phyloP scores from a whole-genome alignment of 2,113 vertebrate species.

The Atherinomorus stipes region DNA sequence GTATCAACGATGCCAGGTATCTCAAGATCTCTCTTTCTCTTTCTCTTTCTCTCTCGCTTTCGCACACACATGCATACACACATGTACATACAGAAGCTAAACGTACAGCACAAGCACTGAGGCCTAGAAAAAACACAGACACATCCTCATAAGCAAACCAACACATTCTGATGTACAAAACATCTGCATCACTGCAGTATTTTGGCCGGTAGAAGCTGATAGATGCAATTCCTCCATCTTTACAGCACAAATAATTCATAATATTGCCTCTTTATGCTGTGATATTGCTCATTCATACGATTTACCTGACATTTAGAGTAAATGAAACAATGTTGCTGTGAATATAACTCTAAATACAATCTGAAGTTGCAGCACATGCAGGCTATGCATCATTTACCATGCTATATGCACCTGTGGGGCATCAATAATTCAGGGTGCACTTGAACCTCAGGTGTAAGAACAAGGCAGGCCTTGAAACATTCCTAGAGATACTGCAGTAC shows the following conservation, averaged over 20 bases:
- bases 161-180: slow-evolving; percentile 48
- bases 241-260: not conserved
- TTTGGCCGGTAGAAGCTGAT: slow-evolving; percentile 36
- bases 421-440: slow-evolving; percentile 75
- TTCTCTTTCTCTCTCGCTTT: slow-evolving; percentile 1
- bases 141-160: slow-evolving; percentile 25
- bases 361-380: slow-evolving; percentile 23
- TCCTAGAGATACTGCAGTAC: slow-evolving; percentile 54
- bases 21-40: slow-evolving; percentile 58
- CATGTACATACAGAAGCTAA: slow-evolving; percentile 17
- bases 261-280: slow-evolving; percentile 9
- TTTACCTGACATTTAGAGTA: not conserved
- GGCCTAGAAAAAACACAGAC: slow-evolving; percentile 14
- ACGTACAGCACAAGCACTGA: slow-evolving; percentile 21
- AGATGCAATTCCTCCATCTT: slow-evolving; percentile 26
- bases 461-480: slow-evolving; percentile 60
- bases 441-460: slow-evolving; percentile 68
- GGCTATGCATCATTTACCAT: slow-evolving; percentile 65
- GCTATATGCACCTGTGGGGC: slow-evolving; percentile 57
- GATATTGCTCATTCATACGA: slow-evolving; percentile 11
- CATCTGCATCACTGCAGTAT: slow-evolving; percentile 64
- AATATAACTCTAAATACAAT: slow-evolving; percentile 32
- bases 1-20: slow-evolving; percentile 69
- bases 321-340: slow-evolving; percentile 1
- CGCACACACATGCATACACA: slow-evolving; percentile 3